Evolutionary conservation across 2,797 vertebrate genomes (phyloP).

Genomic region (Gouania willdenowi): DNA sequence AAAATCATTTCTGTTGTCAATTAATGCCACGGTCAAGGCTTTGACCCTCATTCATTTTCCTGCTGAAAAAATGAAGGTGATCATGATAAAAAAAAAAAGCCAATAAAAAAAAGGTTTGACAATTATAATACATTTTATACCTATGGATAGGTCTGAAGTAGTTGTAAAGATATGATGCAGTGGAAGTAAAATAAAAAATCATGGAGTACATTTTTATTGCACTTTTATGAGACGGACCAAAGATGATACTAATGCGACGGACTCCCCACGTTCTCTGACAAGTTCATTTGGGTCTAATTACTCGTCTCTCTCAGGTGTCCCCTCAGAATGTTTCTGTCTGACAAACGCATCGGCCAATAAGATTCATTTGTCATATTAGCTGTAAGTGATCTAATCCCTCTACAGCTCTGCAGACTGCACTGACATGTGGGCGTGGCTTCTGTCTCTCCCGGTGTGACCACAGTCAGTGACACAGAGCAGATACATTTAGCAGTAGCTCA

Average conservation of each 20-base stretch:
- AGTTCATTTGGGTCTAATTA: constrained; percentile 70
- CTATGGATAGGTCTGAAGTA: too few relatives aligned
- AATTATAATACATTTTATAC: too few relatives aligned
- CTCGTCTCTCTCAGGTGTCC: constrained; percentile 58
- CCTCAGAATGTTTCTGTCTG: constrained; percentile 54
- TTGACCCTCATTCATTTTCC: too few relatives aligned
- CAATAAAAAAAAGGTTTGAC: too few relatives aligned
- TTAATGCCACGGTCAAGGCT: too few relatives aligned
- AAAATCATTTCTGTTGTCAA: too few relatives aligned
- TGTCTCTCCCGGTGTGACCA: constrained; percentile 28
- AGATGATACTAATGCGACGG: constrained; percentile 46
- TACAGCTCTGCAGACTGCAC: constrained; percentile 6
- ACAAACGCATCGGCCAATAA: constrained; percentile 43
- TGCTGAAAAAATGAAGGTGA: too few relatives aligned
- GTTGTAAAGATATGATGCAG: too few relatives aligned
- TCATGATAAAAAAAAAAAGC: too few relatives aligned
- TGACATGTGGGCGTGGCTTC: neutral
- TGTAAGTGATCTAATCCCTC: constrained; percentile 51
- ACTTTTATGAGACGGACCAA: constrained; percentile 23
- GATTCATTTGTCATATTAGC: constrained; percentile 64
- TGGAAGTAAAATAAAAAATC: too few relatives aligned
- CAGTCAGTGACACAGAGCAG: constrained; percentile 45
- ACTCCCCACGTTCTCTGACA: constrained; percentile 51
- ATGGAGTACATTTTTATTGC: too few relatives aligned
- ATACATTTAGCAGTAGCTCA: constrained; percentile 53